A percentile compares a stretch with the other conserved stretches of the same genome.
Conservation (phyloP, 23 tunicate genomes). For the Styela clava region DNA sequence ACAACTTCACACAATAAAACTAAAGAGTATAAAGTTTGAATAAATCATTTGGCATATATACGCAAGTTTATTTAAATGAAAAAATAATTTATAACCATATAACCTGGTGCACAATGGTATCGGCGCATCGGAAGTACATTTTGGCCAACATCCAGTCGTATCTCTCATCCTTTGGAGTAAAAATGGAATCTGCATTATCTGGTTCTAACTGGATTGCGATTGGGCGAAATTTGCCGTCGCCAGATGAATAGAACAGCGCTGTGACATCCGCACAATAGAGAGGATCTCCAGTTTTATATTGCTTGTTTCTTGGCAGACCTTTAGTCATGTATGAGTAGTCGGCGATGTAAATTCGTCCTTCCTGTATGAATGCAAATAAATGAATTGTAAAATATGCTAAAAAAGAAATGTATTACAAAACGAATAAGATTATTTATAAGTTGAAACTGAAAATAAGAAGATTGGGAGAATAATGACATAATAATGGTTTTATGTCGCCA, state of each 20-base stretch:
- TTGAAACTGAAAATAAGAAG: no score
- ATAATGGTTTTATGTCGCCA: no score
- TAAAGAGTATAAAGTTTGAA: no score
- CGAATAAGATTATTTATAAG: no score
- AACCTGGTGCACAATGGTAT: conserved; percentile 31
- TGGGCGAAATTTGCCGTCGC: conserved; percentile 28
- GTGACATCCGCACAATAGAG: conserved; percentile 28
- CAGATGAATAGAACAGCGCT: conserved; percentile 23
- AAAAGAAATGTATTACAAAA: no score
- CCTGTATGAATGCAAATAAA: no score
- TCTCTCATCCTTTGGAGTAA: conserved; percentile 28
- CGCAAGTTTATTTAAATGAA: no score
- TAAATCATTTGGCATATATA: no score
- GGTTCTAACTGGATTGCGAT: conserved; percentile 45
- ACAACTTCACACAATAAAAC: no score
- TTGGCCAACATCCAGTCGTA: conserved; percentile 47
- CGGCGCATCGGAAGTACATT: conserved; percentile 37
- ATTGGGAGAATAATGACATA: no score
- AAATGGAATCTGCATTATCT: conserved; percentile 26
- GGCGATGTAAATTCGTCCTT: conserved; percentile 33
- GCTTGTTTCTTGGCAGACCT: conserved; percentile 8
- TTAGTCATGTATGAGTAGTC: conserved; percentile 17
- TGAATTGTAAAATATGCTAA: neutral
- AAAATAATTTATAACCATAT: no score
- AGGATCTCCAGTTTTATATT: neutral